phyloP scores from a whole-genome alignment of 2,888 invertebrate species.

The Metacarcinus magister region DNA sequence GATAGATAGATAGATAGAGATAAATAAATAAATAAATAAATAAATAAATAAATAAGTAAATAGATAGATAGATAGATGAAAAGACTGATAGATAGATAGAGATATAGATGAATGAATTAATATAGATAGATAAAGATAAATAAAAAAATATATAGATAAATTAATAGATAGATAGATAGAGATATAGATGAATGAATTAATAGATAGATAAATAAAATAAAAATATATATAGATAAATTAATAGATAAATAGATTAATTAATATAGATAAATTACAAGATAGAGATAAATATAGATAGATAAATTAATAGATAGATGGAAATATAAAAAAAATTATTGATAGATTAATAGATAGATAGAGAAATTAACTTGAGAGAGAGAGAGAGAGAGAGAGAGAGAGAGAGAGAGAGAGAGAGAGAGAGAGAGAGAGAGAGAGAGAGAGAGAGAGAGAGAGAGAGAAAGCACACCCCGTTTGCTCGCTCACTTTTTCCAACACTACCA shows the following conservation, averaged over 20 bases:
- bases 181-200: not conserved
- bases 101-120: not conserved
- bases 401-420: slow-evolving; percentile 15
- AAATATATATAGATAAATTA: not conserved
- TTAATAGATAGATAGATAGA: not conserved
- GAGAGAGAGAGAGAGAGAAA: slow-evolving; percentile 17
- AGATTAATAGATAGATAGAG: not conserved
- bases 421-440: not conserved
- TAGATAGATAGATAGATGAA: not conserved
- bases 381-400: not conserved
- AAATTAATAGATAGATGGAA: not conserved
- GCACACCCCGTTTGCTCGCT: not conserved
- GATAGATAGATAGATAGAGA: not conserved
- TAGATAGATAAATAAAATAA: not conserved
- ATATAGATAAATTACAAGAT: not conserved
- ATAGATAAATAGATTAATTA: not conserved
- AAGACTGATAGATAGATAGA: not conserved
- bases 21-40: not conserved
- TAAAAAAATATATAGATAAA: not conserved
- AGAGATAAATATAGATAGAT: not conserved
- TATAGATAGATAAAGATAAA: no score
- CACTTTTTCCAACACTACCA: not conserved
- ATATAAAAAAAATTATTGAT: not conserved
- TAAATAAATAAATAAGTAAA: not conserved
- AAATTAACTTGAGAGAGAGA: not conserved